Evolutionary conservation across 2,888 invertebrate genomes (phyloP), one percentile per base, ranked within the genome.

Genomic region (Pyrocoelia pectoralis): DNA sequence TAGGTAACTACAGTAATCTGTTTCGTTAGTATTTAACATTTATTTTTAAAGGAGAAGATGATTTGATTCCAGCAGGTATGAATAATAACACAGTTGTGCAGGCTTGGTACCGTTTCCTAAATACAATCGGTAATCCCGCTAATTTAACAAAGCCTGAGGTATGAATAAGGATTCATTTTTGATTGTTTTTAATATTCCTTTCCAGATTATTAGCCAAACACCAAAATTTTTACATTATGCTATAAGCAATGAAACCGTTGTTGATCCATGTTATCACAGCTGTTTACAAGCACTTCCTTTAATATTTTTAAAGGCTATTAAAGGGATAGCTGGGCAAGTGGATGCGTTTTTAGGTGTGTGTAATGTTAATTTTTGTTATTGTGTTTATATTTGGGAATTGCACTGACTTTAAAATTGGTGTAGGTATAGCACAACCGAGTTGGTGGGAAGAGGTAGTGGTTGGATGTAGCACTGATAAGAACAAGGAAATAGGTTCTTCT

Each of bases 41-140:
- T 18, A 61, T 48, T 24, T 59, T 60, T 48, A 53, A 53, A 94
- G 95, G 89, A 68, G 95, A 95, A 68, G 96, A 97, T 73, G 96
- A 97, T 78, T 81, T 97, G 48, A 91, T 97, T 61, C 94, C 96
- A 1, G 79, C 84, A 0, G 91, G 90, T 53, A 97, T 97, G 93
- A 87, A 89, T 43, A 89, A 93, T 65, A 94, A 96, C 78, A 94
- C 95, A 65, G 89, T 97, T 38, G 92, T 94, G 61, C 98, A 98
- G 83, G 92, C 93, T 74, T 98, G 98, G 98, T 98, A 95, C 82
- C 88, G 98, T 64, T 91, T 98, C 76, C 83, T 98, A 64, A 95
- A 97, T 76, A 94, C 95, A 38, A 90, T 98, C 66, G 97, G 97
- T 24, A 97, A 97, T 83, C 98, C 98, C 0, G 95, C 95, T 0